phyloP scores from a whole-genome alignment of 2,113 vertebrate species.

The Motacilla alba region DNA sequence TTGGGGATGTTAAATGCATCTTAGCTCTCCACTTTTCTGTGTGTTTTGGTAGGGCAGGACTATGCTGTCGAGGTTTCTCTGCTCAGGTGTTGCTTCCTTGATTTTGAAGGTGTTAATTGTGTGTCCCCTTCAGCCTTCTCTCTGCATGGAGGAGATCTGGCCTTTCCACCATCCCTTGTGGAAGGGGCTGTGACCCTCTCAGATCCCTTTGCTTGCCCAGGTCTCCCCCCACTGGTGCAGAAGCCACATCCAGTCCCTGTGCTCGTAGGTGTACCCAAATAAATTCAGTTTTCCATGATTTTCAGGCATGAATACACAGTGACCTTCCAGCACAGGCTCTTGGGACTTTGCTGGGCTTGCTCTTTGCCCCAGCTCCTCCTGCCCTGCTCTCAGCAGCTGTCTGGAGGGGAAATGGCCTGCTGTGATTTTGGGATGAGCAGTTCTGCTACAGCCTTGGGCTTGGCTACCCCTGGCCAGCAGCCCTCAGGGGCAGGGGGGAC shows the following conservation, averaged over 20 bases:
- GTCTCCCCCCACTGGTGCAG: not conserved
- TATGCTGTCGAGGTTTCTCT: not conserved
- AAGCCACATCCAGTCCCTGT: too few relatives aligned
- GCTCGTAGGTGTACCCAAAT: fast-evolving
- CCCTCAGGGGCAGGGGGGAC: not conserved
- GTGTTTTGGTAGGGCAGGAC: not conserved
- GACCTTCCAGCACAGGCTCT: not conserved
- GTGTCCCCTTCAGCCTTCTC: not conserved
- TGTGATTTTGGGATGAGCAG: not conserved
- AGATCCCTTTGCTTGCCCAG: not conserved
- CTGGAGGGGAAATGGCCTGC: not conserved
- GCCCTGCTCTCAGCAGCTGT: not conserved
- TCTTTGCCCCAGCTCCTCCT: not conserved
- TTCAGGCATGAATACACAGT: fast-evolving
- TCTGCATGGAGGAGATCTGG: not conserved
- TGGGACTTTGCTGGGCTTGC: not conserved
- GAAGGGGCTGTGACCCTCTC: not conserved
- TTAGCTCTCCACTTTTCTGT: fast-evolving
- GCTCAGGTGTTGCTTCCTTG: fast-evolving
- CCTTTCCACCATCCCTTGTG: not conserved
- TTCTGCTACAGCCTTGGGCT: not conserved
- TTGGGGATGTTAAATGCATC: not conserved
- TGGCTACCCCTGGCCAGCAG: not conserved
- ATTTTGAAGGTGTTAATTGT: not conserved
- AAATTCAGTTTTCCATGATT: fast-evolving